phyloP scores from a whole-genome alignment of 2,113 vertebrate genomes.

The Eulemur rufifrons region DNA sequence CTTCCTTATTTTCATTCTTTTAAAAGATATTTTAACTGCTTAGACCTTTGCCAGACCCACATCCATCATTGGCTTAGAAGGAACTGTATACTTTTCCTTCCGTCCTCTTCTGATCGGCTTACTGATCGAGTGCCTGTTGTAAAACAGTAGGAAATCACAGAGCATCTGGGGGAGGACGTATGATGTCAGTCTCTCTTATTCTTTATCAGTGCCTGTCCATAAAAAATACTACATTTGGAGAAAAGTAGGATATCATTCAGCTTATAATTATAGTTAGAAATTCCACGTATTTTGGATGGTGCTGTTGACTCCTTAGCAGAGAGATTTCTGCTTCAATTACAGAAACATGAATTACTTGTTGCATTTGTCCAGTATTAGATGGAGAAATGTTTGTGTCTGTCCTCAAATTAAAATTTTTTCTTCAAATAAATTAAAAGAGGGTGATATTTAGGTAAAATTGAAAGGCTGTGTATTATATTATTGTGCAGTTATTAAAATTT shows the following conservation, averaged over 20 bases:
- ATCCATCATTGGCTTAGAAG: slow-evolving; percentile 82
- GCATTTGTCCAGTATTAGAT: slow-evolving; percentile 65
- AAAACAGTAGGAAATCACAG: slow-evolving; percentile 83
- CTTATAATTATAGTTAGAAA: slow-evolving; percentile 21
- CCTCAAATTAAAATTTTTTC: slow-evolving; percentile 1
- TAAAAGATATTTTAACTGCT: slow-evolving; percentile 87
- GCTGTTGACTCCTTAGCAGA: neutral
- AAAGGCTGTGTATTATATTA: neutral
- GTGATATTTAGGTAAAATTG: slow-evolving; percentile 19
- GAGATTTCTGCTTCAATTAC: slow-evolving; percentile 49
- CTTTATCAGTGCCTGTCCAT: slow-evolving; percentile 81
- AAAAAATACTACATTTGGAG: slow-evolving; percentile 79
- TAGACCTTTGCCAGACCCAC: slow-evolving; percentile 83
- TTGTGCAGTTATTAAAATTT: slow-evolving; percentile 44
- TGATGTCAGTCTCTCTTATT: slow-evolving; percentile 72
- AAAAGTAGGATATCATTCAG: slow-evolving; percentile 68
- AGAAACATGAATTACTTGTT: slow-evolving; percentile 82
- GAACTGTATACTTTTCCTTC: slow-evolving; percentile 76
- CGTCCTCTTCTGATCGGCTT: slow-evolving; percentile 81
- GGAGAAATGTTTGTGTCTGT: slow-evolving; percentile 32
- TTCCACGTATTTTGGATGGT: slow-evolving; percentile 35
- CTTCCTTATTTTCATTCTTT: slow-evolving; percentile 81
- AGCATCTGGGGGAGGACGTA: slow-evolving; percentile 78
- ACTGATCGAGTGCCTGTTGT: slow-evolving; percentile 85
- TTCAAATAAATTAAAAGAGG: neutral